These are phyloP conservation scores for Linnaemya vulpina DNA, from an alignment of 2,888 invertebrate species.

Conservation along the genomic window DNA sequence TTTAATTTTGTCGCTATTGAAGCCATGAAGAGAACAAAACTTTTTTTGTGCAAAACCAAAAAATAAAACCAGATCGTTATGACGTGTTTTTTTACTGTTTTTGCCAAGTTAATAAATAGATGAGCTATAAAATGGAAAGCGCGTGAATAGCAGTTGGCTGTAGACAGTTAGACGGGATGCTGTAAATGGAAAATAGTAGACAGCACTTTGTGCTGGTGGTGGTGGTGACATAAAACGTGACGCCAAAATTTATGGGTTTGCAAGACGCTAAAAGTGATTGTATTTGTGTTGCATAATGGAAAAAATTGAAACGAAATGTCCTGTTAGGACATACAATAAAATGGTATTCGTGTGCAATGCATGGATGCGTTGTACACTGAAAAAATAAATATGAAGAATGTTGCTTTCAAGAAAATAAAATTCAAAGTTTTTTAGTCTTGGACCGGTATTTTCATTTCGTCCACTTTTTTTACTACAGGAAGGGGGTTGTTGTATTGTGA, in stretches of 20 bases:
- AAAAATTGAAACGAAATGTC: slow-evolving; percentile 59
- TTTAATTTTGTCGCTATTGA: slow-evolving; percentile 16
- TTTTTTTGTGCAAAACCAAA: not conserved
- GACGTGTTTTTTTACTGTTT: not conserved
- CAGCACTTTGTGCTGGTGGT: not conserved
- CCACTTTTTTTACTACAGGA: too few relatives aligned
- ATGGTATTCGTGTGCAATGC: not conserved
- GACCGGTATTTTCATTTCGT: too few relatives aligned
- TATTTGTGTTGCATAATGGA: slow-evolving; percentile 2
- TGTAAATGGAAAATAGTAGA: slow-evolving; percentile 37
- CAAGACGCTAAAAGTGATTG: not conserved
- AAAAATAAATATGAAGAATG: not conserved
- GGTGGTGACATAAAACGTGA: slow-evolving; percentile 47
- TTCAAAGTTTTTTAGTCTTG: too few relatives aligned
- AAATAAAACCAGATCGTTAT: not conserved
- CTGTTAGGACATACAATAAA: slow-evolving; percentile 52
- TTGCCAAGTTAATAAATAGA: not conserved
- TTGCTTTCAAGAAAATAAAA: too few relatives aligned
- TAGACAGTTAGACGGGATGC: slow-evolving; percentile 26
- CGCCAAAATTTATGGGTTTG: slow-evolving; percentile 47
- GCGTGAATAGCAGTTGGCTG: slow-evolving; percentile 16
- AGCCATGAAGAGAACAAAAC: slow-evolving; percentile 18
- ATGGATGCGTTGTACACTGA: not conserved
- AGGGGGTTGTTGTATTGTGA: too few relatives aligned
- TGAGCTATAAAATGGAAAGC: slow-evolving; percentile 7